Evolutionary conservation across 2,888 invertebrate genomes (phyloP).

Genomic region (Oconnorella tubifera): DNA sequence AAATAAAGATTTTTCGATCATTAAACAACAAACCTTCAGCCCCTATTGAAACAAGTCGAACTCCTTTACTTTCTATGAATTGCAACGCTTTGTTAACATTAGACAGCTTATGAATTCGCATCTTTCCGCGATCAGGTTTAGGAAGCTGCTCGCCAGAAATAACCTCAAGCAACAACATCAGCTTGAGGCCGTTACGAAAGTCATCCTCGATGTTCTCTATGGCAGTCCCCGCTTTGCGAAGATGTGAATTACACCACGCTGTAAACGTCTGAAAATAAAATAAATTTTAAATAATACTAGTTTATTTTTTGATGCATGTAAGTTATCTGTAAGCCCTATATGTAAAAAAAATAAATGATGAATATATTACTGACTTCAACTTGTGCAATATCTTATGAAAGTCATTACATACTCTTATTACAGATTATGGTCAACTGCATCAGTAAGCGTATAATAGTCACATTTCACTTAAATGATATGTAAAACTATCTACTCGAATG

Average conservation of each 20-base stretch:
- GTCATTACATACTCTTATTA: no score
- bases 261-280: slow-evolving; percentile 83
- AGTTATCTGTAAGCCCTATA: no score
- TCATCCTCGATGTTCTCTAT: slow-evolving; percentile 99
- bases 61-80: slow-evolving; percentile 98
- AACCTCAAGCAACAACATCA: slow-evolving; percentile 97
- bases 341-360: no score
- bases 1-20: no score
- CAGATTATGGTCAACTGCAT: no score
- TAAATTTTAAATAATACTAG: neutral
- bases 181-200: slow-evolving; percentile 97
- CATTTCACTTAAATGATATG: no score
- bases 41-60: slow-evolving; percentile 97
- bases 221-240: slow-evolving; percentile 96
- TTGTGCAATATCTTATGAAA: no score
- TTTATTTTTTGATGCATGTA: no score
- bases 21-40: slow-evolving; percentile 83
- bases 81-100: slow-evolving; percentile 99
- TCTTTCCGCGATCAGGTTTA: slow-evolving; percentile 98
- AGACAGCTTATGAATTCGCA: slow-evolving; percentile 97
- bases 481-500: no score
- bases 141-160: slow-evolving; percentile 94
- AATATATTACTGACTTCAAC: no score
- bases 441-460: no score
- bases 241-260: slow-evolving; percentile 99